phyloP scores from a whole-genome alignment of 2,113 vertebrate genomes.

The Phrynosoma platyrhinos region DNA sequence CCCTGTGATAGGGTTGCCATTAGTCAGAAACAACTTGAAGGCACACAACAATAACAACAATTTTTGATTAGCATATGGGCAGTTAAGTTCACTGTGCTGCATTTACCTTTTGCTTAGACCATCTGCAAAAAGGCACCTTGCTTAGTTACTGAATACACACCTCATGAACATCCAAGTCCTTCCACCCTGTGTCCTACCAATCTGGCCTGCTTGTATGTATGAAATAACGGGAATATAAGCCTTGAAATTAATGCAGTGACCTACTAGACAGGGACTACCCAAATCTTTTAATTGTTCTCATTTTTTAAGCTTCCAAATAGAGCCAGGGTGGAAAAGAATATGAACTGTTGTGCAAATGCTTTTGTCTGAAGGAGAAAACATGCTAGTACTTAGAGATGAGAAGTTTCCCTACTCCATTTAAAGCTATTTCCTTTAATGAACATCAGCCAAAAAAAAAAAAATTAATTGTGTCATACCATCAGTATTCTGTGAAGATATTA shows the following conservation, averaged over 20 bases:
- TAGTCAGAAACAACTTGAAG: no score
- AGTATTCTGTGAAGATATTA: no score
- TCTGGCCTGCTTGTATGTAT: no score
- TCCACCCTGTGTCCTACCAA: neutral
- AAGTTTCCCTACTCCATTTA: neutral
- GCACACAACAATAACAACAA: no score
- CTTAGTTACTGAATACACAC: neutral
- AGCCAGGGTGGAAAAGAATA: neutral
- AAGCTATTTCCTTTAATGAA: neutral
- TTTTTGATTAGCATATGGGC: neutral
- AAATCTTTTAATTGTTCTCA: neutral
- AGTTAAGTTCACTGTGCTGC: neutral
- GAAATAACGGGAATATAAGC: neutral
- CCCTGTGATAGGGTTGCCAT: no score
- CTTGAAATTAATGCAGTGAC: neutral
- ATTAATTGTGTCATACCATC: neutral
- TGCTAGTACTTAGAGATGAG: neutral
- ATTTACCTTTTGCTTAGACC: neutral
- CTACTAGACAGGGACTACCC: neutral
- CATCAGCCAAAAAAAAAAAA: neutral
- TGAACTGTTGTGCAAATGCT: neutral
- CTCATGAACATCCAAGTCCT: neutral
- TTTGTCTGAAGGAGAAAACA: neutral
- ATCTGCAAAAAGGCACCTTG: neutral
- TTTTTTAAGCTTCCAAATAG: neutral